Evolutionary conservation across 1,140 invertebrate genomes (phyloP).

Genomic region (Teleogryllus occipitalis): DNA sequence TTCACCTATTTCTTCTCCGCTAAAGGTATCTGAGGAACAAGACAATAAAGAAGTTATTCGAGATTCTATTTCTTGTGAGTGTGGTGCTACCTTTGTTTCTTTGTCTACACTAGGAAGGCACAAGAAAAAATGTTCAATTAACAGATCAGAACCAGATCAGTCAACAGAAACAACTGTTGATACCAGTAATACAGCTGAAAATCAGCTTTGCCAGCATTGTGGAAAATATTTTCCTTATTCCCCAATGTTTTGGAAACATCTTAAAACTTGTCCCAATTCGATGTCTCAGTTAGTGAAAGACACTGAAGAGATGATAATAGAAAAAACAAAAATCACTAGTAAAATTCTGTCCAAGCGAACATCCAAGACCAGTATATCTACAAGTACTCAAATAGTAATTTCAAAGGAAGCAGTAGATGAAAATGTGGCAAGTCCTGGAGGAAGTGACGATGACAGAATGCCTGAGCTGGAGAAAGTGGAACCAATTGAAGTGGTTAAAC

Average conservation of each 20-base stretch:
- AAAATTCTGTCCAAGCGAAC: not conserved
- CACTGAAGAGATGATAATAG: not conserved
- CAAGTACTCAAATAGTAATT: not conserved
- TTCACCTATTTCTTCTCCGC: no score
- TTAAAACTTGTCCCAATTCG: not conserved
- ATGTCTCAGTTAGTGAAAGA: not conserved
- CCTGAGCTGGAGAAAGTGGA: conserved; percentile 19
- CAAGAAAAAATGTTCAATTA: not conserved
- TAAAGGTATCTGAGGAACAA: not conserved
- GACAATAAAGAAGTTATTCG: not conserved
- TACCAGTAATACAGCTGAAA: not conserved
- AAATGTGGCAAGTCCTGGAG: not conserved
- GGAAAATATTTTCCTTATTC: not conserved
- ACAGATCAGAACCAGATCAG: not conserved
- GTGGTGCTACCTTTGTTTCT: not conserved
- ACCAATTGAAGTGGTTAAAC: conserved; percentile 13
- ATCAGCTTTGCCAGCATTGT: not conserved
- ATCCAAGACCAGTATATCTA: not conserved
- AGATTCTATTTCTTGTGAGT: not conserved
- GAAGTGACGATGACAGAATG: conserved; percentile 16
- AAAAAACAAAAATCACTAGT: not conserved
- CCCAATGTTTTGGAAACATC: not conserved
- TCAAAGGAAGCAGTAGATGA: not conserved
- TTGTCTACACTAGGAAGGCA: not conserved
- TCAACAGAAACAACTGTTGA: not conserved